Conservation (phyloP, 2,113 vertebrate genomes). For the Talpa occidentalis region DNA sequence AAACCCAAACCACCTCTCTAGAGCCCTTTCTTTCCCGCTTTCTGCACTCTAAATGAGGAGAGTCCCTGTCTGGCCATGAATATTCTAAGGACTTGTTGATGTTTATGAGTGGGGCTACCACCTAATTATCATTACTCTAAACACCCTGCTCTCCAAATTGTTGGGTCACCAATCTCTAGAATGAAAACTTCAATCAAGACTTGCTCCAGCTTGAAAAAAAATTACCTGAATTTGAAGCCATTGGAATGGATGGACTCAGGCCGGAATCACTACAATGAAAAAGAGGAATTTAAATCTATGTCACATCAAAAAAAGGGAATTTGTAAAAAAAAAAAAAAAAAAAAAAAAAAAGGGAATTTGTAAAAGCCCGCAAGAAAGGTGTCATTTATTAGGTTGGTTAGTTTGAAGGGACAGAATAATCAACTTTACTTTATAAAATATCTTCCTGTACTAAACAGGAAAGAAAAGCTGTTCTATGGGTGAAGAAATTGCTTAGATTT, state of each 20-base stretch:
- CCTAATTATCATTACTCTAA: neutral
- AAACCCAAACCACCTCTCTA: neutral
- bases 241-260: slow-evolving; percentile 92
- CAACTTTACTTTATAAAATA: neutral
- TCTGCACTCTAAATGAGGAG: neutral
- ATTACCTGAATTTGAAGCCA: slow-evolving; percentile 95
- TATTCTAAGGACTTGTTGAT: neutral
- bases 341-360: slow-evolving; percentile 45
- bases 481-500: neutral
- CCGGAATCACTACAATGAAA: slow-evolving; percentile 93
- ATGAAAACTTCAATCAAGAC: neutral
- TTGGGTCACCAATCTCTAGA: neutral
- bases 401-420: neutral
- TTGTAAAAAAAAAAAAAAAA: too few relatives aligned
- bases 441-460: neutral
- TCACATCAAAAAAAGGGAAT: slow-evolving; percentile 24
- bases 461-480: neutral
- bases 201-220: neutral
- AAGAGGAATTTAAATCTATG: slow-evolving; percentile 51
- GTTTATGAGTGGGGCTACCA: neutral
- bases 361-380: neutral
- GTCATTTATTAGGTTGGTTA: neutral
- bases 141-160: neutral
- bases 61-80: neutral
- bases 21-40: neutral